These are phyloP conservation scores for Eristalis tenax DNA, from an alignment of 2,888 invertebrate genomes.

Conservation along the genomic window DNA sequence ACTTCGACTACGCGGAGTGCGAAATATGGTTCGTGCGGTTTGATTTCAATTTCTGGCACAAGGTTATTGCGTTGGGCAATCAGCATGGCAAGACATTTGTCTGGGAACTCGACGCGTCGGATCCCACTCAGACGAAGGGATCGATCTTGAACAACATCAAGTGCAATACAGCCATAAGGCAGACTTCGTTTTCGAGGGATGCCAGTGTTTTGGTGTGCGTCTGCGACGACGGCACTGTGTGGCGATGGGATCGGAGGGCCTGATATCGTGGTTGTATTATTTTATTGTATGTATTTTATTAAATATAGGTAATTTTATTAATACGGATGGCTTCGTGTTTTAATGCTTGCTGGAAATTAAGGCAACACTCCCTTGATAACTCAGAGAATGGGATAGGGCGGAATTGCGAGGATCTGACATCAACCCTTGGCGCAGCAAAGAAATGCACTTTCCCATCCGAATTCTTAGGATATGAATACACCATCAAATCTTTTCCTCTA, in stretches of 20 bases:
- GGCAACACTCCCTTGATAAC: too few relatives aligned
- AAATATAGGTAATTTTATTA: conserved; percentile 44
- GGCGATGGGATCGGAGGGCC: conserved; percentile 92
- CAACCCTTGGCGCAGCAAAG: too few relatives aligned
- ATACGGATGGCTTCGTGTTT: background rate
- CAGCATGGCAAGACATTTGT: conserved; percentile 96
- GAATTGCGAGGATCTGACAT: too few relatives aligned
- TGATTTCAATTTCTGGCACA: conserved; percentile 94
- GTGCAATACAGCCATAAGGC: conserved; percentile 94
- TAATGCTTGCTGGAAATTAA: background rate
- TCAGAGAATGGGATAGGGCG: too few relatives aligned
- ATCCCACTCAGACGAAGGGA: conserved; percentile 90
- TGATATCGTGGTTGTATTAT: conserved; percentile 22
- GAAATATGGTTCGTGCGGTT: conserved; percentile 99
- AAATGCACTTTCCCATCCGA: too few relatives aligned
- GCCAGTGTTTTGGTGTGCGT: conserved; percentile 94
- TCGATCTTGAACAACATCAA: conserved; percentile 92
- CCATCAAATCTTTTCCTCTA: too few relatives aligned
- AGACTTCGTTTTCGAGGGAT: conserved; percentile 94
- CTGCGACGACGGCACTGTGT: conserved; percentile 97
- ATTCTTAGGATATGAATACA: too few relatives aligned
- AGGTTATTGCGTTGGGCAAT: conserved; percentile 96
- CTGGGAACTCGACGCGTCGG: conserved; percentile 94
- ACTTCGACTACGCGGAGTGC: conserved; percentile 96
- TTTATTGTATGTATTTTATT: conserved; percentile 4